Conservation (phyloP, 2,113 vertebrate genomes). For the Melanerpes aurifrons region DNA sequence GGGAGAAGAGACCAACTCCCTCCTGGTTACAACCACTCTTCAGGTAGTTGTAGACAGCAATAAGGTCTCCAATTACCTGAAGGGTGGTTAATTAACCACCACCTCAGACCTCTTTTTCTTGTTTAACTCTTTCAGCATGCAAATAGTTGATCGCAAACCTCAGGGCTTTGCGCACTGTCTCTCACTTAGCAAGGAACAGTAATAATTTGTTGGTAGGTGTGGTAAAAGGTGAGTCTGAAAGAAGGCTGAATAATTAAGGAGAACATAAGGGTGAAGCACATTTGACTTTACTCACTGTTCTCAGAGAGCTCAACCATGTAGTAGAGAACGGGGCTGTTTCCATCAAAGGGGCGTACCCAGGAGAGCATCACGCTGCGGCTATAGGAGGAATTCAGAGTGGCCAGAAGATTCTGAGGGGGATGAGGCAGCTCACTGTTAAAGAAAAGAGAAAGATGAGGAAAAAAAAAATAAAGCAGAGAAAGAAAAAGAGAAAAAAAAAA, state of each 20-base stretch:
- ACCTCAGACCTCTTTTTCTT: background rate
- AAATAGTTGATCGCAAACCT: background rate
- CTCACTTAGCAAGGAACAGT: background rate
- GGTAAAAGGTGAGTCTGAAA: background rate
- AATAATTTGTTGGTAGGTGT: background rate
- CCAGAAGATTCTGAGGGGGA: slow-evolving; percentile 90
- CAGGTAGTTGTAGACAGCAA: no score
- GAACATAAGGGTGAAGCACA: background rate
- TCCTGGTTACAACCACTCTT: no score
- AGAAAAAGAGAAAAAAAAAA: background rate
- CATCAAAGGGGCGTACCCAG: slow-evolving; percentile 95
- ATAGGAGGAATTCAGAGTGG: slow-evolving; percentile 81
- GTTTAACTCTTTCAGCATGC: fast-evolving
- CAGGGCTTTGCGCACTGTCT: background rate
- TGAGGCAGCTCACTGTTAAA: slow-evolving; percentile 90
- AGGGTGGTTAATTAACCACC: background rate
- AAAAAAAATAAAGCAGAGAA: no score
- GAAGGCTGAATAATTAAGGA: background rate
- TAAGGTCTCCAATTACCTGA: no score
- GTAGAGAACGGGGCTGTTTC: slow-evolving; percentile 92
- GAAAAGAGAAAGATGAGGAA: background rate
- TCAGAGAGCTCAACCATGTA: slow-evolving; percentile 94
- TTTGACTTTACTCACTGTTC: slow-evolving; percentile 84
- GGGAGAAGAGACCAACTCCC: no score
- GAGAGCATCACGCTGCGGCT: slow-evolving; percentile 87